Percentiles rank a stretch among this genome's conserved stretches.
Conservation (phyloP, 1,140 invertebrate species). For the Pteromalus puparum region DNA sequence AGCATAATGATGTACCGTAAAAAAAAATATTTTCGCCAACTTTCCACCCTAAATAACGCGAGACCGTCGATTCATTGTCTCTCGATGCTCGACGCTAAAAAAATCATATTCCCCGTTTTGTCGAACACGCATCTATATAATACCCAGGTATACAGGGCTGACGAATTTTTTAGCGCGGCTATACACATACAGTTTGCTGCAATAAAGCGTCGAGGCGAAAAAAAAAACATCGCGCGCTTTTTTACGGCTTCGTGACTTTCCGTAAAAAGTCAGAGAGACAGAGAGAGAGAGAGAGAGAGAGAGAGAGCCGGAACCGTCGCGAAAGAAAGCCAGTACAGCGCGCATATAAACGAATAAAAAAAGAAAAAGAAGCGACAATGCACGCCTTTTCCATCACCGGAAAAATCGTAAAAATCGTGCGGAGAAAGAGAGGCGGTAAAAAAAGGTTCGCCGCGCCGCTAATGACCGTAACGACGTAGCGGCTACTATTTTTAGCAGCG, state of each 20-base stretch:
- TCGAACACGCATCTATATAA: too few species aligned
- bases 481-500: conserved; percentile 5
- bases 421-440: neutral
- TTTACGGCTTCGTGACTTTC: conserved; percentile 18
- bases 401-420: conserved; percentile 4
- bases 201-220: neutral
- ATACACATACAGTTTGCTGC: too few species aligned
- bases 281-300: too few species aligned
- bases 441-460: conserved; percentile 27
- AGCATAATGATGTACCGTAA: neutral
- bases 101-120: neutral
- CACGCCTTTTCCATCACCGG: neutral
- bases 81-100: neutral
- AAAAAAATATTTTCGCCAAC: neutral
- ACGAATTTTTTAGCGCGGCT: conserved; percentile 9
- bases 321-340: neutral
- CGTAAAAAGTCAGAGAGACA: conserved; percentile 27
- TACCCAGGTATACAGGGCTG: too few species aligned
- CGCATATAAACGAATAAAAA: conserved; percentile 44
- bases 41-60: neutral
- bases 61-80: neutral
- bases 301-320: neutral
- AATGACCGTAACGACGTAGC: conserved; percentile 29
- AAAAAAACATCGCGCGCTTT: conserved; percentile 3
- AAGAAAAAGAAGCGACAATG: neutral